Conservation (phyloP, 2,888 invertebrate genomes). For the Pinctada fucata region DNA sequence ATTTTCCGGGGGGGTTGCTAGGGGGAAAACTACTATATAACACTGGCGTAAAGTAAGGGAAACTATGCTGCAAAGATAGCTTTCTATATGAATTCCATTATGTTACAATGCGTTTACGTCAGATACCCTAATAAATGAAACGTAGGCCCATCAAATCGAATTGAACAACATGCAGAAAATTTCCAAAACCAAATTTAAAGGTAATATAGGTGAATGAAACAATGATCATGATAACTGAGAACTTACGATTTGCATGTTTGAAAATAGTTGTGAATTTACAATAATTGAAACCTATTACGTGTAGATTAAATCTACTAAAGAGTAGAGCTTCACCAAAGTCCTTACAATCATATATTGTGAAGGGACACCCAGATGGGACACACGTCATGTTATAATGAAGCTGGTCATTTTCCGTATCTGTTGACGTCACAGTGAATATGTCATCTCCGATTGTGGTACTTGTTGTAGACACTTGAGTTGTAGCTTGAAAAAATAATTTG, state of each 20-base stretch:
- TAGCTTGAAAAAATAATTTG: background rate
- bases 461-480: conserved; percentile 10
- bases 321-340: background rate
- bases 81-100: too few species aligned
- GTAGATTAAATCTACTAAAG: background rate
- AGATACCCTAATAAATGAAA: too few species aligned
- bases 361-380: conserved; percentile 33
- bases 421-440: conserved; percentile 40
- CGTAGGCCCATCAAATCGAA: too few species aligned
- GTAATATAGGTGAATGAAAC: background rate
- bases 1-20: too few species aligned
- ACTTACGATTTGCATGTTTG: too few species aligned
- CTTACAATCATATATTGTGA: conserved; percentile 46
- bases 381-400: conserved; percentile 43
- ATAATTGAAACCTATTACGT: background rate
- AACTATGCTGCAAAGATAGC: too few species aligned
- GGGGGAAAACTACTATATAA: too few species aligned
- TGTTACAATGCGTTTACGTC: too few species aligned
- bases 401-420: conserved; percentile 44
- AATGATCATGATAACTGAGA: background rate
- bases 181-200: too few species aligned
- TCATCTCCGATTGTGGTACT: conserved; percentile 35
- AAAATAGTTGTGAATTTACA: too few species aligned
- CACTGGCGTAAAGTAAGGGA: too few species aligned
- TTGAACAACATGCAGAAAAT: too few species aligned